phyloP scores from a whole-genome alignment of 2,113 vertebrate genomes.

The Proteles cristata region DNA sequence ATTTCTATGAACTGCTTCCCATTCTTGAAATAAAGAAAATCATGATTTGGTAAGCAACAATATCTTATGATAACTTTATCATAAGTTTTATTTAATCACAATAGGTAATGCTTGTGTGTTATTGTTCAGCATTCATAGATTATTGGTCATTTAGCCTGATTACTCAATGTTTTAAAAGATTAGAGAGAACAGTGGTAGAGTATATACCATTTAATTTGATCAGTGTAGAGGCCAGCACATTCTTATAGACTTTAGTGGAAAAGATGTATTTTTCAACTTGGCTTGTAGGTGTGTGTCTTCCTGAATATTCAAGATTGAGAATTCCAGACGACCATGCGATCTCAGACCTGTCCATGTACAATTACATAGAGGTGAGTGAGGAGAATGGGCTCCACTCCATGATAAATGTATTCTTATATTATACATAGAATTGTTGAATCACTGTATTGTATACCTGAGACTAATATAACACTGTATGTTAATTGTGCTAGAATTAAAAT shows the following conservation, averaged over 20 bases:
- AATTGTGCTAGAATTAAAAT: too few species aligned
- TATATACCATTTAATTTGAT: background rate
- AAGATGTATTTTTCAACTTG: conserved; percentile 48
- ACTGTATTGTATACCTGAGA: too few species aligned
- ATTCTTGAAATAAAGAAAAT: conserved; percentile 11
- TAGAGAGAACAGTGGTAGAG: background rate
- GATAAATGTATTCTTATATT: background rate
- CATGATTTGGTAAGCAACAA: background rate
- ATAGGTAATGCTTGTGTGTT: background rate
- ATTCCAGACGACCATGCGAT: conserved; percentile 96
- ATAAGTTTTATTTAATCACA: background rate
- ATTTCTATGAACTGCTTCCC: background rate
- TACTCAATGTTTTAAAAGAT: background rate
- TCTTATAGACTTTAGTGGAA: conserved; percentile 33
- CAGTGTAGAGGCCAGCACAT: background rate
- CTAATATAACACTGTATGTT: too few species aligned
- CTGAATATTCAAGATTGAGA: conserved; percentile 92
- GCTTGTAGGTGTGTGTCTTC: conserved; percentile 90
- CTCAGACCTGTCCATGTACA: conserved; percentile 98
- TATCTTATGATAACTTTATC: background rate
- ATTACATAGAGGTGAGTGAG: conserved; percentile 93
- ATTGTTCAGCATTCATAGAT: background rate
- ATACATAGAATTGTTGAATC: background rate
- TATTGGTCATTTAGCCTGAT: background rate
- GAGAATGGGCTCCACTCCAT: background rate